Evolutionary conservation across 2,888 invertebrate genomes (phyloP).

Genomic region (Temnothorax ravouxi): DNA sequence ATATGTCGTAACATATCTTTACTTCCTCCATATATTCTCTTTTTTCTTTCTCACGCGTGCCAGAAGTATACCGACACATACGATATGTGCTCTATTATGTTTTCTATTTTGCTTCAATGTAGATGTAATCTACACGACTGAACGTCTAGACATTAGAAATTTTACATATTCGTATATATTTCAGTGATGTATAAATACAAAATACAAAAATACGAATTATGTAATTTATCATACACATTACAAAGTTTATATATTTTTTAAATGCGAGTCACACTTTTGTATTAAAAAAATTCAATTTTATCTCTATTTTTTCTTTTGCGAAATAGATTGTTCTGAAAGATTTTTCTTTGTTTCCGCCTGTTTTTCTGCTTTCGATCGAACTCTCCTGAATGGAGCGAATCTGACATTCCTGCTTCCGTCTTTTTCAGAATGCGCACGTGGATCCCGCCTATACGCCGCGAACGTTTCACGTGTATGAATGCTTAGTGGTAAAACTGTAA

Average conservation of each 20-base stretch:
- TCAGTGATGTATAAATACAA: neutral
- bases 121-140: neutral
- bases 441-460: conserved; percentile 55
- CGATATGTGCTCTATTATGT: conserved; percentile 7
- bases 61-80: neutral
- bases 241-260: neutral
- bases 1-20: conserved; percentile 71
- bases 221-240: neutral
- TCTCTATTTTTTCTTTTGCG: neutral
- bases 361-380: conserved; percentile 65
- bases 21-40: conserved; percentile 20
- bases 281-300: neutral
- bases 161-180: neutral
- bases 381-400: conserved; percentile 70
- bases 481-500: conserved; percentile 64
- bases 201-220: neutral
- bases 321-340: neutral
- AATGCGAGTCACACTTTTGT: neutral
- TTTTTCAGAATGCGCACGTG: conserved; percentile 69
- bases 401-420: conserved; percentile 69
- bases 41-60: conserved; percentile 25
- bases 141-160: neutral
- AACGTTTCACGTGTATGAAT: conserved; percentile 63
- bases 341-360: conserved; percentile 52
- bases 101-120: neutral